A percentile compares a stretch with the other conserved stretches of the same genome.
phyloP scores from a whole-genome alignment of 2,888 invertebrate species.

The Patella caerulea region DNA sequence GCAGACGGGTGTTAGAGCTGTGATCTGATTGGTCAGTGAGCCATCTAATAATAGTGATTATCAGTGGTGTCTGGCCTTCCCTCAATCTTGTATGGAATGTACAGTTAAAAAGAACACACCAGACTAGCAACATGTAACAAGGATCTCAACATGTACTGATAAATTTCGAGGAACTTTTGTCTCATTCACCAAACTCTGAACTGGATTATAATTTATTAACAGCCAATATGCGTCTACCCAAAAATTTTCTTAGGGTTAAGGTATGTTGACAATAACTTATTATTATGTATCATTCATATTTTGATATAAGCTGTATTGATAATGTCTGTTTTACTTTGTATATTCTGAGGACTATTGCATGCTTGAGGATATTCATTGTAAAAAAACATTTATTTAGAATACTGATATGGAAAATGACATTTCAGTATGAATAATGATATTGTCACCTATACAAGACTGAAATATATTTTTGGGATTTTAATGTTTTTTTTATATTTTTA shows the following conservation, averaged over 20 bases:
- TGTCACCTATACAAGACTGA: no score
- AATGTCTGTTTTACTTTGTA: no score
- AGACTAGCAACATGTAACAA: slow-evolving; percentile 1
- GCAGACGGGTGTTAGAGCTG: background rate
- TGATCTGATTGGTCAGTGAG: background rate
- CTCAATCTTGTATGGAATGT: slow-evolving; percentile 8
- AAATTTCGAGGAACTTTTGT: slow-evolving; percentile 7
- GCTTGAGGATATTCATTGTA: no score
- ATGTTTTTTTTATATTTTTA: no score
- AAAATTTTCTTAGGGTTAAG: slow-evolving; percentile 3
- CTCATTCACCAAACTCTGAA: slow-evolving; percentile 4
- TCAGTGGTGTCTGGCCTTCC: slow-evolving; percentile 4
- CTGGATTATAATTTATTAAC: slow-evolving; percentile 4
- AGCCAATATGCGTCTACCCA: background rate
- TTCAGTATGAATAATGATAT: no score
- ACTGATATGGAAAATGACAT: no score
- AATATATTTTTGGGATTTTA: no score
- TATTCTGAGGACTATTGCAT: no score
- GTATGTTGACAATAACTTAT: slow-evolving; percentile 1
- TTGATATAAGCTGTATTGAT: no score
- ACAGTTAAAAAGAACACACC: background rate
- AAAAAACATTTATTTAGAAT: no score
- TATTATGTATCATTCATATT: background rate
- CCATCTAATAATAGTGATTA: background rate
- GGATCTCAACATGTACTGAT: slow-evolving; percentile 7